Conservation (phyloP, 2,797 vertebrate genomes). For the Argya squamiceps region DNA sequence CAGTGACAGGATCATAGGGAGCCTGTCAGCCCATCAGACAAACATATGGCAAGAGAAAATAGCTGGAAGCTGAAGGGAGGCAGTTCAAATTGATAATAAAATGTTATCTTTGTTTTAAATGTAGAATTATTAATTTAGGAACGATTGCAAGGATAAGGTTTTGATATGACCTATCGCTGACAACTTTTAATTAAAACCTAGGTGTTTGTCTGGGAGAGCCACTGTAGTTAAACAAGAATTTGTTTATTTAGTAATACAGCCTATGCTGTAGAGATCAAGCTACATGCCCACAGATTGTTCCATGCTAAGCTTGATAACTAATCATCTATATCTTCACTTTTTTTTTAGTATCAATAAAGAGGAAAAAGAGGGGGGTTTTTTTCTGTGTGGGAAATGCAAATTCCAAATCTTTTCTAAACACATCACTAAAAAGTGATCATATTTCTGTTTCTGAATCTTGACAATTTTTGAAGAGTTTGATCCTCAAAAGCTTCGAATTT, state of each 20-base stretch:
- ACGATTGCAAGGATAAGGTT: background rate
- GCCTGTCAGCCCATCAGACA: background rate
- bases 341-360: background rate
- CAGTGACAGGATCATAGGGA: background rate
- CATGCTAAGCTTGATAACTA: background rate
- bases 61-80: background rate
- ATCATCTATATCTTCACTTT: background rate
- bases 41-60: background rate
- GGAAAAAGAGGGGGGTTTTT: rapidly evolving
- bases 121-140: background rate
- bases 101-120: background rate
- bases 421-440: rapidly evolving
- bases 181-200: background rate
- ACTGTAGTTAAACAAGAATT: background rate
- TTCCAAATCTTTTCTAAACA: background rate
- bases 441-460: background rate
- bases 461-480: background rate
- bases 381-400: background rate
- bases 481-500: background rate
- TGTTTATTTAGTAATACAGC: background rate
- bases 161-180: background rate
- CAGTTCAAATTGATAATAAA: background rate
- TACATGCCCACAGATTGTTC: background rate
- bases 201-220: background rate
- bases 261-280: background rate